Conservation (phyloP, 2,797 vertebrate species). For the Muscicapa comitata region DNA sequence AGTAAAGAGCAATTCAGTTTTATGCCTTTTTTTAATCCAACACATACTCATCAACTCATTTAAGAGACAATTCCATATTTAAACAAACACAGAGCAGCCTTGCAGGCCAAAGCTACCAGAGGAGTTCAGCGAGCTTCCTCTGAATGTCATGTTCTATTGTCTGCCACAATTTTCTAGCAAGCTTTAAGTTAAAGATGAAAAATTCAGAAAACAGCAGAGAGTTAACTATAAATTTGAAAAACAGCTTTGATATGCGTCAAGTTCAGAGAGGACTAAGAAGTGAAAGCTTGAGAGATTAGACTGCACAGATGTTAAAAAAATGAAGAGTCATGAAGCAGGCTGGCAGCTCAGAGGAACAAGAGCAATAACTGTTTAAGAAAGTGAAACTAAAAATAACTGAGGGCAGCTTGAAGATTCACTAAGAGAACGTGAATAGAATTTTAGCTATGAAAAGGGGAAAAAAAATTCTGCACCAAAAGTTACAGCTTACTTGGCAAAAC, state of each 20-base stretch:
- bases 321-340: slow-evolving; percentile 64
- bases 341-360: slow-evolving; percentile 58
- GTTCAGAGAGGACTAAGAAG: slow-evolving; percentile 57
- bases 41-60: not conserved
- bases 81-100: slow-evolving; percentile 11
- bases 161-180: not conserved
- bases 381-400: slow-evolving; percentile 67
- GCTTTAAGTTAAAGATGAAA: slow-evolving; percentile 41
- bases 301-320: slow-evolving; percentile 66
- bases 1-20: not conserved
- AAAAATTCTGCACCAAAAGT: slow-evolving; percentile 39
- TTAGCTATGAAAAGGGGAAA: slow-evolving; percentile 52
- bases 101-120: slow-evolving; percentile 1
- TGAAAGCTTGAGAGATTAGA: slow-evolving; percentile 64
- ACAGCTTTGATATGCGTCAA: slow-evolving; percentile 56
- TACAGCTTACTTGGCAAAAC: slow-evolving; percentile 44
- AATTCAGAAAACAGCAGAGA: slow-evolving; percentile 48
- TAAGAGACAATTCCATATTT: slow-evolving; percentile 23
- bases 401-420: slow-evolving; percentile 32
- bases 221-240: slow-evolving; percentile 53
- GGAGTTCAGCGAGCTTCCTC: not conserved
- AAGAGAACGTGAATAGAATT: slow-evolving; percentile 55
- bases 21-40: not conserved
- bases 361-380: slow-evolving; percentile 68
- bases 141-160: slow-evolving; percentile 15